Conservation (phyloP, 1,140 invertebrate genomes). For the Oncopodura yosiiana region DNA sequence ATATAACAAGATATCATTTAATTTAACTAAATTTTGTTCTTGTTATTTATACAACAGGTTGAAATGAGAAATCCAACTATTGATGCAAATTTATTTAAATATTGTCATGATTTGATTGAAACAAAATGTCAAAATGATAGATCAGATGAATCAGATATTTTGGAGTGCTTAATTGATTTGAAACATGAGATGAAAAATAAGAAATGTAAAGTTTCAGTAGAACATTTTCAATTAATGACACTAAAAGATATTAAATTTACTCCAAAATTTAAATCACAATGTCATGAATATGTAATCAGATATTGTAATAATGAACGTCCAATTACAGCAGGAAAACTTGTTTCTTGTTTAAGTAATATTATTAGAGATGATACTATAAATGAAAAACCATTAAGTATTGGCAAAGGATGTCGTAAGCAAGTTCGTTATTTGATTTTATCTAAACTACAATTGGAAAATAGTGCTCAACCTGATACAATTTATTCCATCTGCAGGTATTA, state of each 20-base stretch:
- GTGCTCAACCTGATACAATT: conserved; percentile 63
- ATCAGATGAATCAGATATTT: conserved; percentile 55
- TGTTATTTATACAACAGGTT: conserved; percentile 37
- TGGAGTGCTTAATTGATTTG: conserved; percentile 86
- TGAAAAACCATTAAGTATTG: conserved; percentile 63
- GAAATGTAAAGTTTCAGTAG: conserved; percentile 85
- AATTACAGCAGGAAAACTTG: conserved; percentile 50
- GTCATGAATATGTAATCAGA: conserved; percentile 67
- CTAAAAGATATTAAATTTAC: conserved; percentile 91
- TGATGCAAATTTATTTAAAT: conserved; percentile 30
- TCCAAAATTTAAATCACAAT: conserved; percentile 90
- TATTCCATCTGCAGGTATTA: conserved; percentile 49
- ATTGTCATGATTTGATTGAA: conserved; percentile 30
- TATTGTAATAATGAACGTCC: conserved; percentile 52
- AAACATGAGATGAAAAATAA: conserved; percentile 72
- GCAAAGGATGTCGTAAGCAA: conserved; percentile 77
- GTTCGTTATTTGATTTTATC: conserved; percentile 42
- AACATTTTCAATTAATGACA: conserved; percentile 85
- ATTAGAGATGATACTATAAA: conserved; percentile 78
- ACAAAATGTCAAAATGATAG: conserved; percentile 27
- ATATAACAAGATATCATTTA: too few species aligned
- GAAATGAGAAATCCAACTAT: conserved; percentile 45
- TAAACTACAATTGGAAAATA: conserved; percentile 73
- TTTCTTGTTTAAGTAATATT: conserved; percentile 80
- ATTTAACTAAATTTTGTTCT: conserved; percentile 76